Evolutionary conservation across 1,140 invertebrate genomes (phyloP).

Genomic region (Teleogryllus occipitalis): DNA sequence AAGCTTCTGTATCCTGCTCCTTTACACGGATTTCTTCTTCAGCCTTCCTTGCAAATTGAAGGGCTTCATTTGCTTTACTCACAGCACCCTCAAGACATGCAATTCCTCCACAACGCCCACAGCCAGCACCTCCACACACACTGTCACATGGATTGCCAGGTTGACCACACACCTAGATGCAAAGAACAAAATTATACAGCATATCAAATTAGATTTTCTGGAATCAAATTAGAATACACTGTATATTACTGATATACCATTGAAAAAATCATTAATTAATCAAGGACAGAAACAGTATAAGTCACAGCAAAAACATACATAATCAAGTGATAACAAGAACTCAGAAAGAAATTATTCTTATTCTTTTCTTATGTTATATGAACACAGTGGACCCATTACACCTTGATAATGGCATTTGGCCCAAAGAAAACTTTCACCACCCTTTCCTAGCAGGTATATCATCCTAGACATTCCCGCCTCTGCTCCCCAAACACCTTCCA

Average conservation of each 20-base stretch:
- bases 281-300: neutral
- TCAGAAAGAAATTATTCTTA: too few relatives aligned
- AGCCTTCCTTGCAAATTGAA: constrained; percentile 76
- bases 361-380: too few relatives aligned
- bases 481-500: too few relatives aligned
- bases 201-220: neutral
- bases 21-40: constrained; percentile 69
- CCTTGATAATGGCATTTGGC: too few relatives aligned
- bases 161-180: constrained; percentile 72
- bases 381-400: too few relatives aligned
- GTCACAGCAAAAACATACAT: neutral
- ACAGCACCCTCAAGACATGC: constrained; percentile 84
- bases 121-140: constrained; percentile 90
- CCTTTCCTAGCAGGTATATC: too few relatives aligned
- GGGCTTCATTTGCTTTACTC: constrained; percentile 73
- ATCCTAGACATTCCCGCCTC: too few relatives aligned
- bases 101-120: constrained; percentile 80
- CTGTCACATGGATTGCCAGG: constrained; percentile 76
- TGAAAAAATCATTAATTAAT: neutral
- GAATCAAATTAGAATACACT: too few relatives aligned
- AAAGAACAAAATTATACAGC: constrained; percentile 21
- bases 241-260: too few relatives aligned
- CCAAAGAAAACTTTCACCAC: too few relatives aligned
- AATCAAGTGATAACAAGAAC: neutral
- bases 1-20: constrained; percentile 63